Base-by-base conservation (phyloP, 2,888 invertebrate genomes). In the Endomychus coccineus region DNA sequence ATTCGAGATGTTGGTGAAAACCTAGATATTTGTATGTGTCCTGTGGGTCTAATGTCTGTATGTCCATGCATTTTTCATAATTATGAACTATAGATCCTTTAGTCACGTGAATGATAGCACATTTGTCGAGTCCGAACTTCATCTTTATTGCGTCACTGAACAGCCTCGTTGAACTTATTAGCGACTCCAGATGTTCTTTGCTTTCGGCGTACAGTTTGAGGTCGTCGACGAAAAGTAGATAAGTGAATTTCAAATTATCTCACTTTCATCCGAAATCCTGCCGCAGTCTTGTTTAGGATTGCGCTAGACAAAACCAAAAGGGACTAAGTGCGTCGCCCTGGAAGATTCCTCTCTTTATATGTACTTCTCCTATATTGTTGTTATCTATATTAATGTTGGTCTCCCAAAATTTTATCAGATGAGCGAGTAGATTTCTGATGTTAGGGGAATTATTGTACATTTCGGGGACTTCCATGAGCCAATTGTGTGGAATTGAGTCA, bases 211-310 rank as follows among this genome's bases (percentile, higher is more conserved):
- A 45, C 7, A 49, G 25, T 25, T 49, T 46, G 16, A 49, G 22
- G 21, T 49, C 46, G 27, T 49, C 45, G 35, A 45, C 41, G 19
- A 49, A 45, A 5, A 50, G 28, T 3, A 45, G 33, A 27, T 50
- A 42, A 7, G 35, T 31, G 12, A 42, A 28, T 6, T 16, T 34
- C n/a, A n/a, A n/a, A n/a, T 25, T 7, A n/a, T 7, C 6, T 25
- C 7, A n/a, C 11, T 25, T 6, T 11, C 27, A 6, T 29, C 15
- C 15, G 4, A n/a, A n/a, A n/a, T n/a, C n/a, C n/a, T n/a, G n/a
- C n/a, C n/a, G n/a, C n/a, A n/a, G n/a, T n/a, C n/a, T n/a, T n/a
- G n/a, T n/a, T n/a, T n/a, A n/a, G n/a, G n/a, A n/a, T 9, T 43
- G 9, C 5, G 42, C 43, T 13, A 45, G 7, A 22, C 39, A 39